A percentile compares a stretch with the other conserved stretches of the same genome.
These are phyloP conservation scores for Trisateles emortualis DNA, from an alignment of 2,888 invertebrate genomes.

Conservation along the genomic window DNA sequence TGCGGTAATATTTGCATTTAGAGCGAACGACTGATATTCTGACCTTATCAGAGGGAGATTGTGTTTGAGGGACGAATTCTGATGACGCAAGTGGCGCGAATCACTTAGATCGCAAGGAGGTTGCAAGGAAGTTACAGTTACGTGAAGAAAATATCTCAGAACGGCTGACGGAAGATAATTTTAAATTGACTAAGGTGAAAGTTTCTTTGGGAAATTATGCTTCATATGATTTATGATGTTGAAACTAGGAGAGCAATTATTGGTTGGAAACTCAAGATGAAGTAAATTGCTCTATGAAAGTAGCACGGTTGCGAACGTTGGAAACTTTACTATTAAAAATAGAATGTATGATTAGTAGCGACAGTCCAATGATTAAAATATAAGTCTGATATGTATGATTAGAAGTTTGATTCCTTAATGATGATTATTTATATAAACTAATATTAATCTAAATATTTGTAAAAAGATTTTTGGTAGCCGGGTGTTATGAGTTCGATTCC, in stretches of 20 bases:
- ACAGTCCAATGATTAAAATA: background rate
- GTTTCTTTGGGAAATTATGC: conserved; percentile 24
- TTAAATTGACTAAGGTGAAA: conserved; percentile 20
- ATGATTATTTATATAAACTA: too few species aligned
- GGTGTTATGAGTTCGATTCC: too few species aligned
- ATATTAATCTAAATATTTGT: too few species aligned
- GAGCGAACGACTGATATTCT: conserved; percentile 84
- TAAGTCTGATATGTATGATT: background rate
- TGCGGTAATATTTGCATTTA: conserved; percentile 85
- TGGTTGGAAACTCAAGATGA: conserved; percentile 19
- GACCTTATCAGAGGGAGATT: conserved; percentile 83
- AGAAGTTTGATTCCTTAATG: too few species aligned
- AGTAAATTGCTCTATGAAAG: background rate
- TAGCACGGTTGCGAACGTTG: background rate
- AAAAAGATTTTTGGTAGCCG: too few species aligned
- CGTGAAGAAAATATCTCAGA: conserved; percentile 52
- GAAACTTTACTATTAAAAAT: conserved; percentile 16
- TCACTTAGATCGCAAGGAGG: conserved; percentile 50
- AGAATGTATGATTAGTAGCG: background rate
- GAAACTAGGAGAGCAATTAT: conserved; percentile 9
- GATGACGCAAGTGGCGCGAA: conserved; percentile 70
- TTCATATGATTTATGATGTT: conserved; percentile 36
- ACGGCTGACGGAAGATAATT: conserved; percentile 16
- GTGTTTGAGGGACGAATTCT: conserved; percentile 78
- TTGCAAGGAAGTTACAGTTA: conserved; percentile 48